A percentile compares a stretch with the other conserved stretches of the same genome.
These are phyloP conservation scores for Mustelus asterias DNA, from an alignment of 2,113 vertebrate genomes.

Conservation along the genomic window DNA sequence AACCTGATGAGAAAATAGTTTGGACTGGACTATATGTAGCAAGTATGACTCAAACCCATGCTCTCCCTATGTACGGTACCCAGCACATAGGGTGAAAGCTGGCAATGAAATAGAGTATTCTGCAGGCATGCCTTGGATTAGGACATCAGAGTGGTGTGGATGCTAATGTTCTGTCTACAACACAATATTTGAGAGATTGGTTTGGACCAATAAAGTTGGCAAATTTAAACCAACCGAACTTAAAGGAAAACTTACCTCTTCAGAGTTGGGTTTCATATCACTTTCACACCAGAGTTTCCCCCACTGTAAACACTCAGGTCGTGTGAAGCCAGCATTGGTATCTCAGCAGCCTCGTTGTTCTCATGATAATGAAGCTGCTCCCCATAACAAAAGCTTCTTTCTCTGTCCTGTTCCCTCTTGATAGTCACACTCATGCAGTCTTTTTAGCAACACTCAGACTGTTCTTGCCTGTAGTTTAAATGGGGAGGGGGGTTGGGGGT, in stretches of 20 bases:
- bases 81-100: not conserved
- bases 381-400: constrained; percentile 36
- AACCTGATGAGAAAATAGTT: not conserved
- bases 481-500: not conserved
- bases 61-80: not conserved
- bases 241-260: constrained; percentile 22
- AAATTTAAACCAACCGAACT: constrained; percentile 4
- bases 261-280: constrained; percentile 32
- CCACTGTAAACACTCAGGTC: constrained; percentile 34
- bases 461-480: constrained; percentile 15
- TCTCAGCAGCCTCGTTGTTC: constrained; percentile 33
- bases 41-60: not conserved
- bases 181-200: not conserved
- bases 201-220: not conserved
- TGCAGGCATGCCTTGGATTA: not conserved
- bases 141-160: not conserved
- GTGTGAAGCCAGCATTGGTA: constrained; percentile 34
- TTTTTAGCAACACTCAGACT: constrained; percentile 20
- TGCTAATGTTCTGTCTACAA: not conserved
- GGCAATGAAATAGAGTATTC: not conserved
- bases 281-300: constrained; percentile 3
- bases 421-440: constrained; percentile 19
- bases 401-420: constrained; percentile 23
- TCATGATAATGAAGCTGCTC: constrained; percentile 37
- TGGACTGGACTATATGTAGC: not conserved